These are phyloP conservation scores for Syngnathus acus DNA, from an alignment of 2,797 vertebrate species.

Conservation along the genomic window DNA sequence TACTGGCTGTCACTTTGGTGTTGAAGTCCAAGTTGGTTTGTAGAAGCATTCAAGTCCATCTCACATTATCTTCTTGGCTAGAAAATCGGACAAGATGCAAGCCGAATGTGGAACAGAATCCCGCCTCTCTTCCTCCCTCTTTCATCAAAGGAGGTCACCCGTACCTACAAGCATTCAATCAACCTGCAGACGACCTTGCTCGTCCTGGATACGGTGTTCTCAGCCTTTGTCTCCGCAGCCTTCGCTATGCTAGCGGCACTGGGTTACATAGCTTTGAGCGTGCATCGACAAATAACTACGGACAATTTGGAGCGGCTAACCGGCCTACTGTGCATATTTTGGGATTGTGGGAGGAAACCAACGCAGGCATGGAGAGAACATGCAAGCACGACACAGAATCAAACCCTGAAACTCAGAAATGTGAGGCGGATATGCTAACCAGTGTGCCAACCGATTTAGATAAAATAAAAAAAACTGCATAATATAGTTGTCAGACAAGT, in stretches of 20 bases:
- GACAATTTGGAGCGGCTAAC: too few species aligned
- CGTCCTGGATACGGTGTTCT: slow-evolving; percentile 60
- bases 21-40: slow-evolving; percentile 21
- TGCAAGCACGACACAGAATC: too few species aligned
- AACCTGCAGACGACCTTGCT: slow-evolving; percentile 66
- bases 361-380: too few species aligned
- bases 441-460: too few species aligned
- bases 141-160: slow-evolving; percentile 67
- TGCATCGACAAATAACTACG: slow-evolving; percentile 21
- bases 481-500: too few species aligned
- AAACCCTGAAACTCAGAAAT: too few species aligned
- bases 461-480: too few species aligned
- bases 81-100: slow-evolving; percentile 7
- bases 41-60: slow-evolving; percentile 4
- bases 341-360: too few species aligned
- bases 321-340: too few species aligned
- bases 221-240: slow-evolving; percentile 38
- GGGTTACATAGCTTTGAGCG: slow-evolving; percentile 36
- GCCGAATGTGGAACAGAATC: slow-evolving; percentile 56
- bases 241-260: slow-evolving; percentile 41
- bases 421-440: too few species aligned
- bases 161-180: slow-evolving; percentile 68
- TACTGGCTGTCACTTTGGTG: slow-evolving; percentile 1
- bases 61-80: too few species aligned
- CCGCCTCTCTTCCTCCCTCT: slow-evolving; percentile 24